These are phyloP conservation scores for Drosophila kanapiae DNA, from an alignment of 1,140 invertebrate species.

Conservation along the genomic window DNA sequence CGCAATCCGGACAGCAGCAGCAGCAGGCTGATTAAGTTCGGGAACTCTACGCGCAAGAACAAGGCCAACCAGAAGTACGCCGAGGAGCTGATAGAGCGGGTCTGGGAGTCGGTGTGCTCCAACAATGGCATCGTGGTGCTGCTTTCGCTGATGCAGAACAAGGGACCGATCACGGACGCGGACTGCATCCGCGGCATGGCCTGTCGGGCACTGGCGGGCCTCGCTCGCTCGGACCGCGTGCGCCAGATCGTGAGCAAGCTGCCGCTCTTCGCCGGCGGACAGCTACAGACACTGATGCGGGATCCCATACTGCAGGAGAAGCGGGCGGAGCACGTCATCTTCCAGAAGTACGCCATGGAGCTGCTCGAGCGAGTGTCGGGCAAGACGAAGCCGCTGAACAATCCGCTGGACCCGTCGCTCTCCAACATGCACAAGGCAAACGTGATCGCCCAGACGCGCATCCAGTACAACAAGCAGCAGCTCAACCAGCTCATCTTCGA, in stretches of 20 bases:
- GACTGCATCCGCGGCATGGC: constrained; percentile 96
- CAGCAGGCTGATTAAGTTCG: constrained; percentile 82
- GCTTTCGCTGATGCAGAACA: constrained; percentile 94
- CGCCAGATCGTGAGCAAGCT: constrained; percentile 98
- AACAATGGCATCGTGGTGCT: constrained; percentile 98
- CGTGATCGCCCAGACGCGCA: constrained; percentile 97
- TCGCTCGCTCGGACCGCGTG: constrained; percentile 96
- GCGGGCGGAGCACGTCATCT: constrained; percentile 96
- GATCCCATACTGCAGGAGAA: constrained; percentile 99
- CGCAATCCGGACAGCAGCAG: constrained; percentile 87
- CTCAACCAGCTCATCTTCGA: constrained; percentile 96
- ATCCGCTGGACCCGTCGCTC: constrained; percentile 93
- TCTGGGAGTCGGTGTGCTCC: constrained; percentile 96
- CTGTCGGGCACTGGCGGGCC: constrained; percentile 95
- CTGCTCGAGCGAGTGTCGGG: constrained; percentile 96
- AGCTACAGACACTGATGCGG: constrained; percentile 96
- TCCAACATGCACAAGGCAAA: constrained; percentile 96
- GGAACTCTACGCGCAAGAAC: constrained; percentile 89
- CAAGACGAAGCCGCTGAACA: constrained; percentile 93
- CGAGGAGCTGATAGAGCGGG: constrained; percentile 94
- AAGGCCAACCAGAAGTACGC: constrained; percentile 90
- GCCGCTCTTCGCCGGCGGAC: constrained; percentile 96
- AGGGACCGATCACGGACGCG: constrained; percentile 98
- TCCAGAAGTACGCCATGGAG: constrained; percentile 97
- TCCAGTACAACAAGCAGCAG: constrained; percentile 97